Base-by-base conservation (phyloP, 2,797 vertebrate genomes). In the Diceros bicornis region DNA sequence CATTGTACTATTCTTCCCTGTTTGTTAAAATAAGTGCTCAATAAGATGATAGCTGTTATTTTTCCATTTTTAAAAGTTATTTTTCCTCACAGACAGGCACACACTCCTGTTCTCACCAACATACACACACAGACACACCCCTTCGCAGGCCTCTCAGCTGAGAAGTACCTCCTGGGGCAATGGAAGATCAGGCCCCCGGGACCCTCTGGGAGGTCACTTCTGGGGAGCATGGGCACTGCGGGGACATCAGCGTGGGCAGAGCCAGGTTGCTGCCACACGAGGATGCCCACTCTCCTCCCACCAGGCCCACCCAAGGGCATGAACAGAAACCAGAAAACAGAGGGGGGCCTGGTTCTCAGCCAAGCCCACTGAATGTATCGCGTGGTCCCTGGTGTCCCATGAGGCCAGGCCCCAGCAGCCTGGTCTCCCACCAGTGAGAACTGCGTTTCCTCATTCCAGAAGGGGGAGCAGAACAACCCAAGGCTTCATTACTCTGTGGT, bases 11-110 rank as follows among this genome's bases (percentile, higher is more conserved):
- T 62, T 83, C 52, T 77, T 27, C 27, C 57, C 66, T n/a, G 11
- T 68, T 91, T 89, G n/a, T 55, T 94, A 50, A 91, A 94, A 79
- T 88, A 79, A 78, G 11, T 21, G 27, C 27, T 44, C n/a, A 23
- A 29, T 66, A 83, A 84, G n/a, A 85, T 41, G 61, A n/a, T 9
- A 29, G 16, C 71, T 50, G 37, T 62, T 57, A 55, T 41, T 95
- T 74, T 55, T 32, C 61, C 27, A 10, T 84, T 95, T 87, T 90
- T 57, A 1, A 27, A 74, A 94, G 52, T 71, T 62, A 27, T 68
- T 90, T 57, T 96, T 85, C 44, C 41, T 85, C 47, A 25, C 62
- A 87, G 6, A 27, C 6, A 25, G 4, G 71, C 64, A 71, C 27
- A 57, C 3, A 50, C 4, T 27, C 27, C 29, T 59, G n/a, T n/a